A percentile compares a stretch with the other conserved stretches of the same genome.
These are phyloP conservation scores for Pseudochromis fuscus DNA, from an alignment of 2,797 vertebrate genomes.

Conservation along the genomic window DNA sequence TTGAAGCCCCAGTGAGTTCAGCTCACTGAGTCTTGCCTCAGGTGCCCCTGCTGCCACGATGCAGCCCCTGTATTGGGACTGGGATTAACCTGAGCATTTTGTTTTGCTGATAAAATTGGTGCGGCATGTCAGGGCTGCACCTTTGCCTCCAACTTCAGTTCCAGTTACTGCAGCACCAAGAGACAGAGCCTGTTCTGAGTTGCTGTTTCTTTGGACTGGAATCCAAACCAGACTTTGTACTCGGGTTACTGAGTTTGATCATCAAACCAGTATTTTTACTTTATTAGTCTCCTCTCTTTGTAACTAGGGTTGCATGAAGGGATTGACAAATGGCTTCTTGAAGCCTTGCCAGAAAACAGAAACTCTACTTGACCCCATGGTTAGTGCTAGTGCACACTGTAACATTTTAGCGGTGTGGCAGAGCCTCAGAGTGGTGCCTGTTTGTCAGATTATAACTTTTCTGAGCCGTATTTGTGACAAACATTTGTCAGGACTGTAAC, in stretches of 20 bases:
- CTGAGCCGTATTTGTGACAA: background rate
- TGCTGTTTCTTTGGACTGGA: slow-evolving; percentile 38
- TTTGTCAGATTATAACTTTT: background rate
- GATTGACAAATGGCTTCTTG: slow-evolving; percentile 15
- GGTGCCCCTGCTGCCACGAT: slow-evolving; percentile 50
- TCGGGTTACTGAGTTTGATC: background rate
- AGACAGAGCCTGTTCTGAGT: slow-evolving; percentile 21
- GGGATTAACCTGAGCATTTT: slow-evolving; percentile 65
- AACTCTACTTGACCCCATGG: slow-evolving; percentile 44
- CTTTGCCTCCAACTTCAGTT: slow-evolving; percentile 26
- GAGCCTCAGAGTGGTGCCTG: no score
- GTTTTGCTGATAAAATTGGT: slow-evolving; percentile 60
- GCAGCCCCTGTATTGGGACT: slow-evolving; percentile 48
- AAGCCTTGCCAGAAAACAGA: slow-evolving; percentile 33
- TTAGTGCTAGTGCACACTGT: slow-evolving; percentile 18
- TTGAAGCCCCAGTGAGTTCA: slow-evolving; percentile 9
- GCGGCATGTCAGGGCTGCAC: slow-evolving; percentile 42
- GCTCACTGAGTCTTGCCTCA: slow-evolving; percentile 33
- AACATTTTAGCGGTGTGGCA: slow-evolving; percentile 6
- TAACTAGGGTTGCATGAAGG: background rate
- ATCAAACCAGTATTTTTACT: slow-evolving; percentile 2
- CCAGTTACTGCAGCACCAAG: slow-evolving; percentile 31
- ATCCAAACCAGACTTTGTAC: slow-evolving; percentile 23
- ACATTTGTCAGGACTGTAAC: background rate
- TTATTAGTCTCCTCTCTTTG: slow-evolving; percentile 2